Percentiles rank a stretch among this genome's conserved stretches.
Conservation (phyloP, 2,797 vertebrate species). For the Molossus alvarezi region DNA sequence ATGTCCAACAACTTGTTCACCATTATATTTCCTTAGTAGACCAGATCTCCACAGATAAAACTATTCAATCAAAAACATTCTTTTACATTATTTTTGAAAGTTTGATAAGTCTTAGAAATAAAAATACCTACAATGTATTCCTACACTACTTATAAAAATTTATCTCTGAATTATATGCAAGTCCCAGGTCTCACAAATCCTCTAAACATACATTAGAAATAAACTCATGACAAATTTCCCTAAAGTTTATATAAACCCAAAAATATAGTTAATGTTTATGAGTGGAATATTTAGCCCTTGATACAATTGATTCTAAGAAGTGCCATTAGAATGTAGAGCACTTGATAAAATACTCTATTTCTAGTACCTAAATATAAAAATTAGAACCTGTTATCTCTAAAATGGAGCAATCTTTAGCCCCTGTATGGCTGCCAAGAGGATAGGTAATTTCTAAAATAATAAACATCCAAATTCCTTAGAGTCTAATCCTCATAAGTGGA, state of each 20-base stretch:
- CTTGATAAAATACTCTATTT: constrained; percentile 68
- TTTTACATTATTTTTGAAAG: constrained; percentile 56
- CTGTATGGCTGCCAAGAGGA: background rate
- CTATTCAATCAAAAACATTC: background rate
- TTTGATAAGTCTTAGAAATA: background rate
- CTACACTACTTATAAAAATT: background rate
- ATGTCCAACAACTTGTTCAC: background rate
- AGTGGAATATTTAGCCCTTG: constrained; percentile 27
- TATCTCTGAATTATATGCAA: constrained; percentile 47
- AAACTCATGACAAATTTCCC: background rate
- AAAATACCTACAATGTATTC: background rate
- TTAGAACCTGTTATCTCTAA: constrained; percentile 45
- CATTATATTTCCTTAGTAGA: background rate
- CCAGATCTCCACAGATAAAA: background rate
- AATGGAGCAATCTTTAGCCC: constrained; percentile 28
- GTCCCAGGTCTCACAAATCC: constrained; percentile 20
- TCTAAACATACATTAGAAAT: constrained; percentile 1
- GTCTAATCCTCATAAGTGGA: constrained; percentile 9
- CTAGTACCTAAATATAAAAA: constrained; percentile 57
- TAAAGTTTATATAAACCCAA: constrained; percentile 8
- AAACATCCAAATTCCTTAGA: constrained; percentile 37
- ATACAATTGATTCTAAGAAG: background rate
- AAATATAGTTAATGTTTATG: constrained; percentile 37
- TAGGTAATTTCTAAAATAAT: constrained; percentile 53
- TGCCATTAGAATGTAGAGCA: constrained; percentile 22